Base-by-base conservation (phyloP, 2,113 vertebrate species). In the Tangachromis dhanisi region DNA sequence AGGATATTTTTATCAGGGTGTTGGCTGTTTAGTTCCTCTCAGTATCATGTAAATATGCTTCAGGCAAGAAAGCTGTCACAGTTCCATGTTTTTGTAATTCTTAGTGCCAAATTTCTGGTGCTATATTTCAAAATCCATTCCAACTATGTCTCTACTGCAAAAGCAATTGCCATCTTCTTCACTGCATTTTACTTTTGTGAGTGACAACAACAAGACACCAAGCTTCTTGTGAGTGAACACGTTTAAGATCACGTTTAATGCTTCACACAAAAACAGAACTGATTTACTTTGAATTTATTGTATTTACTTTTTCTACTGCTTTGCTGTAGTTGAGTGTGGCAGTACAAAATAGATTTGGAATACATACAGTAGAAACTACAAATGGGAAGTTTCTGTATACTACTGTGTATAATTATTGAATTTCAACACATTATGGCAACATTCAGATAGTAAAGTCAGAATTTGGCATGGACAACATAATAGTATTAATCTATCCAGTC, bases 31-130 rank as follows among this genome's bases (percentile, higher is more conserved):
- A 81, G 80, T 81, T 33, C 49, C 87, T 81, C 79, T 80, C 80
- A 89, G 79, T 91, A 89, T 90, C 86, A 81, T 63, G 24, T 83
- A 83, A 91, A 91, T 90, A 92, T 88, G 80, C 87, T 83, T n/a
- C 81, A 80, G 85, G 55, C 61, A 51, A 88, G 66, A 55, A 66
- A 21, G 79, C 86, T 55, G 68, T 85, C 82, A 57, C 71, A 40
- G 79, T 81, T 81, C 83, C 83, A 89, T 92, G 38, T 91, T 88
- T 91, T 88, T 68, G 59, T 86, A 33, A 88, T 83, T 83, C 73
- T 59, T 59, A 24, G 59, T 79, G 91, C 91, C 88, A 92, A 79
- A 91, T 85, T 82, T 78, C 51, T 80, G 78, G 53, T 81, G 85
- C 57, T 79, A 78, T 85, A 81, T 90, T 90, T 91, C 85, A 83